A percentile compares a stretch with the other conserved stretches of the same genome.
Conservation (phyloP, 1,140 invertebrate genomes). For the Gyrodactylus salaris region DNA sequence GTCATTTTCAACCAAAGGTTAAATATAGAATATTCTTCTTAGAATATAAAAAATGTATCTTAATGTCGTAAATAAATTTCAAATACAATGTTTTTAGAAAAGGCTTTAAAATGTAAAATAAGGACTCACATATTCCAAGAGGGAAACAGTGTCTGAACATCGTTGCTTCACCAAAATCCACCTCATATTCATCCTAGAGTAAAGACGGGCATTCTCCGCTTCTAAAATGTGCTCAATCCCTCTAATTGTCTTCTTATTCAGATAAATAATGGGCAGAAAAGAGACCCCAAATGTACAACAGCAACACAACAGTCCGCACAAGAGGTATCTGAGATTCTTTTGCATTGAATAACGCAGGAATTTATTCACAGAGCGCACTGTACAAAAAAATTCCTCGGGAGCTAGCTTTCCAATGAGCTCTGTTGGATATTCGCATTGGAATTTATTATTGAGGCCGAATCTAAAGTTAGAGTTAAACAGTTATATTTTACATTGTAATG, state of each 20-base stretch:
- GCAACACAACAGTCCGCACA: constrained; percentile 2
- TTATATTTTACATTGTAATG: background rate
- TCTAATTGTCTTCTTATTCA: background rate
- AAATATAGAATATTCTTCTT: too few relatives aligned
- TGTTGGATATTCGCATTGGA: background rate
- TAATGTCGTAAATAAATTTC: too few relatives aligned
- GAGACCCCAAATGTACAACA: background rate
- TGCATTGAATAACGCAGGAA: background rate
- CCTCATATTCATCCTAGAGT: background rate
- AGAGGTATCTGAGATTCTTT: background rate
- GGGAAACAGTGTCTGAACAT: background rate
- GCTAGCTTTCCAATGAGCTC: constrained; percentile 2
- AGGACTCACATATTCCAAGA: constrained; percentile 3
- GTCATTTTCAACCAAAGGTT: too few relatives aligned
- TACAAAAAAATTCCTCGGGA: background rate
- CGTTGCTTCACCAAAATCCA: background rate
- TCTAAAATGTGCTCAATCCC: background rate
- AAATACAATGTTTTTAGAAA: too few relatives aligned
- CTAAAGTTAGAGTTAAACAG: background rate
- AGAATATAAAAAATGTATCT: too few relatives aligned
- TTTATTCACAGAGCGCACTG: background rate
- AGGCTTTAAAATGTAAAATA: background rate
- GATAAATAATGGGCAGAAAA: background rate
- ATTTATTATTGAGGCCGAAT: constrained; percentile 5
- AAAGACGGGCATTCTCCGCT: background rate